Evolutionary conservation across 92 coral and sea anemone species (phyloP).

Genomic region (Desmophyllum pertusum): DNA sequence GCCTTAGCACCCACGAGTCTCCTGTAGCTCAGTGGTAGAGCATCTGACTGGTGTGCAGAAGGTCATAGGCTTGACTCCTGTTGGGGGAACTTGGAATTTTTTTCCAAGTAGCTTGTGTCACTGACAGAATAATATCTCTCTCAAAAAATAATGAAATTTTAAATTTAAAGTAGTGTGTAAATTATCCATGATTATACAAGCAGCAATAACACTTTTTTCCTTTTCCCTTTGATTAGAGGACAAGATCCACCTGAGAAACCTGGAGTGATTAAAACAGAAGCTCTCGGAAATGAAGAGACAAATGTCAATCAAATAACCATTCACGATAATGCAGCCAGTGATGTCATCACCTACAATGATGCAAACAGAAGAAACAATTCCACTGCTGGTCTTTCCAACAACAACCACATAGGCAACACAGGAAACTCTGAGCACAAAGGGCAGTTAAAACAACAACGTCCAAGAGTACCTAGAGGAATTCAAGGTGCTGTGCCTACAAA

Average conservation of each 20-base stretch:
- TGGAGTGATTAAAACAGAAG: slow-evolving; percentile 31
- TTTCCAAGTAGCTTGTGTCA: too few species aligned
- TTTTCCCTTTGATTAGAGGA: slow-evolving; percentile 38
- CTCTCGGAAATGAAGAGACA: neutral
- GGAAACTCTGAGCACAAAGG: neutral
- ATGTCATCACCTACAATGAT: neutral
- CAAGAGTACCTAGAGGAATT: neutral
- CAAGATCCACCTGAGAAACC: slow-evolving; percentile 61
- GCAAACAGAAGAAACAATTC: neutral
- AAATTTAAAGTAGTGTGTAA: too few species aligned
- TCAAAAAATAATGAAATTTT: too few species aligned
- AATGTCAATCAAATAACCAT: neutral
- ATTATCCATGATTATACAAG: too few species aligned
- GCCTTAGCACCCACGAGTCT: too few species aligned
- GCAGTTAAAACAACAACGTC: neutral
- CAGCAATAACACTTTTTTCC: neutral
- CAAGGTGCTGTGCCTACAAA: neutral
- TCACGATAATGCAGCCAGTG: neutral
- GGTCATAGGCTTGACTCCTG: too few species aligned
- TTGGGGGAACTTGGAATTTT: too few species aligned
- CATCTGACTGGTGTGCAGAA: too few species aligned
- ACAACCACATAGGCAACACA: neutral
- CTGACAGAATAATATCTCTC: too few species aligned
- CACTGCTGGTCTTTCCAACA: neutral
- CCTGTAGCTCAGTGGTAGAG: too few species aligned